Percentiles rank a stretch among this genome's conserved stretches.
Conservation (phyloP, 1,140 invertebrate genomes). For the Dysdera silvatica region DNA sequence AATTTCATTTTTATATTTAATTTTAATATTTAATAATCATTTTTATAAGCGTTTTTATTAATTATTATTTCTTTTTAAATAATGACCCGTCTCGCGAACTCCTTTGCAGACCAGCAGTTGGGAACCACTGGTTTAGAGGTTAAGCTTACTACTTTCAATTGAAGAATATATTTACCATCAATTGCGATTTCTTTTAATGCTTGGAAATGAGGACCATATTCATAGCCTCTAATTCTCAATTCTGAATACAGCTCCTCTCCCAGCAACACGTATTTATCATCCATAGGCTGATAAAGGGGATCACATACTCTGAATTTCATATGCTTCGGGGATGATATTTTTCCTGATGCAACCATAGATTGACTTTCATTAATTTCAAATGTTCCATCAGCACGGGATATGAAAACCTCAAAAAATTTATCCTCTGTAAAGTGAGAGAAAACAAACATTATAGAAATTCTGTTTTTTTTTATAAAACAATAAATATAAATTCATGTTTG, state of each 20-base stretch:
- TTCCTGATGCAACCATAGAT: background rate
- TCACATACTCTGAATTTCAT: background rate
- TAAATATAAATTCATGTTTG: too few relatives aligned
- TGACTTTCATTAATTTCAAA: conserved; percentile 16
- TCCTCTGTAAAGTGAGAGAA: too few relatives aligned
- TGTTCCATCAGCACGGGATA: background rate
- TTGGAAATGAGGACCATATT: conserved; percentile 50
- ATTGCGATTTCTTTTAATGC: conserved; percentile 36
- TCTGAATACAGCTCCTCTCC: conserved; percentile 50
- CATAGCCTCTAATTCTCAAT: conserved; percentile 50
- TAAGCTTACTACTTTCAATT: too few relatives aligned
- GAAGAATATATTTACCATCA: conserved; percentile 5
- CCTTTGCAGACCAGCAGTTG: too few relatives aligned
- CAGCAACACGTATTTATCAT: background rate
- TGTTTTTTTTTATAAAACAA: too few relatives aligned
- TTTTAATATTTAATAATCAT: too few relatives aligned
- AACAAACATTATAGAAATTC: too few relatives aligned
- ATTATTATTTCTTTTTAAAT: too few relatives aligned
- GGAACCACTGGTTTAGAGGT: too few relatives aligned
- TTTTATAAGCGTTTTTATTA: too few relatives aligned
- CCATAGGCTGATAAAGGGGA: background rate
- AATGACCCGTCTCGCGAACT: too few relatives aligned
- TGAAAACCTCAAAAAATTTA: background rate
- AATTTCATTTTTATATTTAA: too few relatives aligned
- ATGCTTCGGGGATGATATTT: background rate